Base-by-base conservation (phyloP, 2,888 invertebrate species). In the Pomacea canaliculata region DNA sequence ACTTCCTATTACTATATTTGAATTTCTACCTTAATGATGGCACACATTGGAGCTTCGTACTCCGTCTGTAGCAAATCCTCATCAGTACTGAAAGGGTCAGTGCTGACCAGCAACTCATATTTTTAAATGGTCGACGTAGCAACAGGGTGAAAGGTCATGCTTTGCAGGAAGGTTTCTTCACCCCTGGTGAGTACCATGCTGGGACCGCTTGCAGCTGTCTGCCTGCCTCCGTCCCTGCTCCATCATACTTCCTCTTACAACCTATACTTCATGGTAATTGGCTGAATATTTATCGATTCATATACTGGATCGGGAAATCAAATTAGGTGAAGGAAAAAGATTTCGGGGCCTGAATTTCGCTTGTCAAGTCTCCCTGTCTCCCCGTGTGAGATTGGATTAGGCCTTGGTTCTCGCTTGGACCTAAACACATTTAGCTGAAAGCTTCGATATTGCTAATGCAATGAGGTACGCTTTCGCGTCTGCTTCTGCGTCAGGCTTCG, bases 201-300 rank as follows among this genome's bases (percentile, higher is more conserved):
- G 51, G 51, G 12, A 10, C 12, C 51, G 16, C 51, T 56, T 63
- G 10, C 63, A 63, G 63, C 13, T 19, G 10, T 10, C 10, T 10
- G 63, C n/a, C 63, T 23, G 27, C 63, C 19, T 19, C 8, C 12
- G 16, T 19, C n/a, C 63, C 13, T 19, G 16, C 63, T 27, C n/a
- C 63, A n/a, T 27, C 27, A n/a, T 27, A 23, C 63, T 63, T 27
- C 10, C 63, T 27, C 63, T 19, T 63, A n/a, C 63, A 12, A 12
- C 63, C 63, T 27, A n/a, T 12, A 12, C 63, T 27, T 63, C 68
- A 19, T 19, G 68, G 68, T 68, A 68, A 68, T 68, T 68, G 68
- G 68, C 68, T 46, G 68, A 48, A 68, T 68, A 68, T 68, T 68
- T 68, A 68, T 68, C 48, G 68, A 68, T 68, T 68, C 68, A 68